Percentiles rank a stretch among this genome's conserved stretches.
Evolutionary conservation across 2,113 vertebrate genomes (phyloP).

Genomic region (Ranitomeya variabilis): DNA sequence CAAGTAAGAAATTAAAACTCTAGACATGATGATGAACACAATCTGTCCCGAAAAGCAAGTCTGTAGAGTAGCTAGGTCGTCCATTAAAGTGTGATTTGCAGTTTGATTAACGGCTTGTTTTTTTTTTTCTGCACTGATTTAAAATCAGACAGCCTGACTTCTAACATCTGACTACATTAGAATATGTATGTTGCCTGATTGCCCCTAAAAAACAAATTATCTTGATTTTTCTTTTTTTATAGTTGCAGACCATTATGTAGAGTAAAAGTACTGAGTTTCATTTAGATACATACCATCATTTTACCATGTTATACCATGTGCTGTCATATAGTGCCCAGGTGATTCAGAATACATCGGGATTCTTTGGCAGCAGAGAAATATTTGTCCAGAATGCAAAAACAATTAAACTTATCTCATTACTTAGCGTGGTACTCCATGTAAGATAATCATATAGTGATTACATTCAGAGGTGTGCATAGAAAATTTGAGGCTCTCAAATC

Average conservation of each 20-base stretch:
- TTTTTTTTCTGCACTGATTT: conserved; percentile 32
- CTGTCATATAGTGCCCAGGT: not conserved
- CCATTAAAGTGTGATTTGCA: conserved; percentile 50
- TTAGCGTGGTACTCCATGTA: not conserved
- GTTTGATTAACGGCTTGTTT: conserved; percentile 52
- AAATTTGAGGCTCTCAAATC: not conserved
- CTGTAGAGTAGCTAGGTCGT: not conserved
- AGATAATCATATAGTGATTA: not conserved
- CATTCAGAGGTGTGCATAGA: not conserved
- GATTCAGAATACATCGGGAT: not conserved
- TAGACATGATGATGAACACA: conserved; percentile 21
- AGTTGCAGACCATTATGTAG: not conserved
- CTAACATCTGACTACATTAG: conserved; percentile 48
- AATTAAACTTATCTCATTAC: not conserved
- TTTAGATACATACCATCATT: not conserved
- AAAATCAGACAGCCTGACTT: conserved; percentile 49
- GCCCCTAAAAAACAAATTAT: conserved; percentile 38
- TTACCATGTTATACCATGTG: not conserved
- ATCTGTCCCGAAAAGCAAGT: conserved; percentile 39
- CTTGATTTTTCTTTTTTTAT: conserved; percentile 21
- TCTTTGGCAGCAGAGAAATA: not conserved
- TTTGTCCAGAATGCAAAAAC: not conserved
- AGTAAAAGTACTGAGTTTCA: not conserved
- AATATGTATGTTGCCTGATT: conserved; percentile 56
- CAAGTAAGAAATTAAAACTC: conserved; percentile 21